These are phyloP conservation scores for Atractosteus spatula DNA, from an alignment of 2,113 vertebrate species.

Conservation along the genomic window DNA sequence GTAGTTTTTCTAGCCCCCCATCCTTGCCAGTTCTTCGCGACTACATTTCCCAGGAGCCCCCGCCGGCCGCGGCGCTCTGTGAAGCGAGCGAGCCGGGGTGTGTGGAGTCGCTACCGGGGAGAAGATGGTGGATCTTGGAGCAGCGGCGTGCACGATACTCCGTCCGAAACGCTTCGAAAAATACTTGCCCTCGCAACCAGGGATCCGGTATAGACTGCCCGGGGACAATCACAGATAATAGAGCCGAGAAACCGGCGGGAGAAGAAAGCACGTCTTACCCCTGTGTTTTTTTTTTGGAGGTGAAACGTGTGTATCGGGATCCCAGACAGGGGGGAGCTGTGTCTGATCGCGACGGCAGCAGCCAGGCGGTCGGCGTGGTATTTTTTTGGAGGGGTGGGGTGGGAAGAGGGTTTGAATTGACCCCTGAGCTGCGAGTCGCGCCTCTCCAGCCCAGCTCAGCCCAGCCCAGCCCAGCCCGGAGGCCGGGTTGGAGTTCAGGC, in stretches of 20 bases:
- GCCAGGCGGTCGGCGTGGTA: no score
- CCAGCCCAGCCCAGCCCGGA: background rate
- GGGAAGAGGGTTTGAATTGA: no score
- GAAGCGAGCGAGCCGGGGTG: conserved; percentile 38
- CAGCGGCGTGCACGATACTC: conserved; percentile 60
- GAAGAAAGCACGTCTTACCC: background rate
- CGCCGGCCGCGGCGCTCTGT: background rate
- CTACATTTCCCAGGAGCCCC: conserved; percentile 34
- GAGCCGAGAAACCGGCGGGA: background rate
- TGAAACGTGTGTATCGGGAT: no score
- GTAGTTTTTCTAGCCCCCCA: background rate
- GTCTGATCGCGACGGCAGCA: no score
- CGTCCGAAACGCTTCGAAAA: conserved; percentile 60
- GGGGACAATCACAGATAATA: conserved; percentile 71
- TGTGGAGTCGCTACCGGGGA: conserved; percentile 41
- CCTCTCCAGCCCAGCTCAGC: background rate
- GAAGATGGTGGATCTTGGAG: conserved; percentile 71
- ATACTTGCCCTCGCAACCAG: conserved; percentile 49
- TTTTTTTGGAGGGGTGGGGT: no score
- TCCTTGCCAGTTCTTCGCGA: conserved; percentile 7
- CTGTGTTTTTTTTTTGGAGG: no score
- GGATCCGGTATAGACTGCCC: conserved; percentile 59
- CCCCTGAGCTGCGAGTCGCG: background rate
- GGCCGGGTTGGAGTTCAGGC: no score
- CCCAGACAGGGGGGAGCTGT: no score